Base-by-base conservation (phyloP, 2,797 vertebrate genomes). In the Argentina silus region DNA sequence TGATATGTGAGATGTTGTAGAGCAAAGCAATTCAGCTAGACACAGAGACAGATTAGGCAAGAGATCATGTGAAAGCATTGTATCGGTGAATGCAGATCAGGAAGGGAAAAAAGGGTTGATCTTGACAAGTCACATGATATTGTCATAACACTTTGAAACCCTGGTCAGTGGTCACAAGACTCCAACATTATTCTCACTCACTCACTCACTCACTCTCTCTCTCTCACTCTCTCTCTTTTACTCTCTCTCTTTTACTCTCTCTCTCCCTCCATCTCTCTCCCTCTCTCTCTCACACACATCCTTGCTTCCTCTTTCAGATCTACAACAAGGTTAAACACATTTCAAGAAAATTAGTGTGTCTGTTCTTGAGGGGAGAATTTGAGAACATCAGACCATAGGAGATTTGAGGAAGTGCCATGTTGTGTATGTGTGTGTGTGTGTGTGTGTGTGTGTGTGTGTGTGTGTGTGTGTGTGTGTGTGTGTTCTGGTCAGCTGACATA, bases 81-180 rank as follows among this genome's bases (percentile, higher is more conserved):
- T 72, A 68, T 78, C 67, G 19, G 11, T 21, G 8, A 79, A 69
- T 10, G 9, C 2, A 4, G 14, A 19, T 21, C 5, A 6, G 1
- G 1, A 53, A 67, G 67, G 36, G 68, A 12, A 51, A 0, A n/a
- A n/a, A n/a, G n/a, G n/a, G n/a, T n/a, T n/a, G n/a, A 79, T 70
- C 68, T 75, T 64, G 61, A 78, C 3, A 70, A 47, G 77, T 91
- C 91, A 91, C 89, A 92, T 89, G 90, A 85, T 51, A 6, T 12
- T 0, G 71, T 78, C 67, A 68, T 55, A 65, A 76, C 73, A 72
- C 75, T 57, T 71, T 70, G 19, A 86, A 87, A 84, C 81, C 55
- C 42, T 36, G 27, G 27, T 36, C 14, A 69, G 10, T 61, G 68
- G 83, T 92, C 92, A 93, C 74, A 82, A 76, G 91, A 87, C 80